Evolutionary conservation across 2,797 vertebrate genomes (phyloP), one percentile per base, ranked within the genome.

Genomic region (Echiichthys vipera): DNA sequence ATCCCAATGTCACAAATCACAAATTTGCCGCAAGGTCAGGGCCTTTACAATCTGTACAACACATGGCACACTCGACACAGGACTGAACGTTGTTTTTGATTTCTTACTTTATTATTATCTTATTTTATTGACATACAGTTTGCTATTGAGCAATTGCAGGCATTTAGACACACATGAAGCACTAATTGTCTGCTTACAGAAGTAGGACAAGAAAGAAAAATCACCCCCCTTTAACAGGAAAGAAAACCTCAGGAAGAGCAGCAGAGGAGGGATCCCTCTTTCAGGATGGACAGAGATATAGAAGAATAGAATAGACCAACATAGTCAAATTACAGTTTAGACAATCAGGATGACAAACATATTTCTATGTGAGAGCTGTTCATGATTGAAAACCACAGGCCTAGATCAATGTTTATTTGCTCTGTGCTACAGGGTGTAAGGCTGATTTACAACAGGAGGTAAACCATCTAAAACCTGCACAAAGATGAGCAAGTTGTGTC

Each of bases 301-400:
- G 30, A 12, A 22, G 13, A 22, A 22, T 1, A 34, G 12, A 34
- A 40, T 32, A 65, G 20, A 30, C 27, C 11, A 36, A 43, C 7
- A 12, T 13, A 17, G 9, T 47, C 8, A n/a, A 30, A 29, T 39
- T 22, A 20, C 18, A n/a, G 12, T 22, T 9, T 5, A 9, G 22
- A 55, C 24, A 45, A 46, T 36, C 7, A 30, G 13, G 18, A 37
- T 20, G 39, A 54, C 13, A 39, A 11, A 45, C 37, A 53, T 51
- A 73, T 65, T 36, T 50, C 61, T 50, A 22, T n/a, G 24, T 65
- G 45, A 42, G 36, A 50, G 43, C 15, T 25, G 42, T 46, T 65
- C 4, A 51, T 45, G 40, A 54, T 49, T 46, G n/a, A 55, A 62
- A 63, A 39, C 32, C 29, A 49, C 25, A 47, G 7, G 30, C 5